Conservation (phyloP, 1,140 invertebrate species). For the Carposina sasakii region DNA sequence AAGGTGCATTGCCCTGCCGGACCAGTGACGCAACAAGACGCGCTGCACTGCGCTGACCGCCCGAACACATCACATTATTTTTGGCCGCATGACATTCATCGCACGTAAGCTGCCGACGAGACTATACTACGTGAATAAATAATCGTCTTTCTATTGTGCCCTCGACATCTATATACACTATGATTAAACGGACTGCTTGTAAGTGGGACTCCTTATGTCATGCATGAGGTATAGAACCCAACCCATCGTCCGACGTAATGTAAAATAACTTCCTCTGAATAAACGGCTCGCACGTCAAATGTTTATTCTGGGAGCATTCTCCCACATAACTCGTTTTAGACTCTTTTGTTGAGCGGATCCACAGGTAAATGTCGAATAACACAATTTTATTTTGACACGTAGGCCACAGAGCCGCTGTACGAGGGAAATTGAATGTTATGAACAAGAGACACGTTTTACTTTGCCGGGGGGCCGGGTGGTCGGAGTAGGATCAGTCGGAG, state of each 20-base stretch:
- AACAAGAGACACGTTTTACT: slow-evolving; percentile 17
- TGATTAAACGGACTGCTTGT: too few relatives aligned
- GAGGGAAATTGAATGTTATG: slow-evolving; percentile 31
- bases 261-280: too few relatives aligned
- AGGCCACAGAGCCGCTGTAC: slow-evolving; percentile 11
- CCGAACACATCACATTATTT: slow-evolving; percentile 51
- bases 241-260: too few relatives aligned
- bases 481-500: too few relatives aligned
- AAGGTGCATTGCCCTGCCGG: slow-evolving; percentile 63
- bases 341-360: slow-evolving; percentile 41
- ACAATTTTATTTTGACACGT: slow-evolving; percentile 40
- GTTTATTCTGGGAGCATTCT: slow-evolving; percentile 21
- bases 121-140: slow-evolving; percentile 26
- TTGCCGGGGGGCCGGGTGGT: slow-evolving; percentile 4
- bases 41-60: slow-evolving; percentile 56
- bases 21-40: slow-evolving; percentile 61
- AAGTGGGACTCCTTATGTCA: too few relatives aligned
- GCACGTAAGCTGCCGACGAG: slow-evolving; percentile 35
- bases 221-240: too few relatives aligned
- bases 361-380: slow-evolving; percentile 45
- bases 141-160: too few relatives aligned
- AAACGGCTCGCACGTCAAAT: neutral
- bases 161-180: too few relatives aligned
- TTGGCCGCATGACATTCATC: slow-evolving; percentile 57
- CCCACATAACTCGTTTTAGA: slow-evolving; percentile 38